Evolutionary conservation across 2,888 invertebrate genomes (phyloP), one percentile per base, ranked within the genome.

Genomic region (Trichacis sp.): DNA sequence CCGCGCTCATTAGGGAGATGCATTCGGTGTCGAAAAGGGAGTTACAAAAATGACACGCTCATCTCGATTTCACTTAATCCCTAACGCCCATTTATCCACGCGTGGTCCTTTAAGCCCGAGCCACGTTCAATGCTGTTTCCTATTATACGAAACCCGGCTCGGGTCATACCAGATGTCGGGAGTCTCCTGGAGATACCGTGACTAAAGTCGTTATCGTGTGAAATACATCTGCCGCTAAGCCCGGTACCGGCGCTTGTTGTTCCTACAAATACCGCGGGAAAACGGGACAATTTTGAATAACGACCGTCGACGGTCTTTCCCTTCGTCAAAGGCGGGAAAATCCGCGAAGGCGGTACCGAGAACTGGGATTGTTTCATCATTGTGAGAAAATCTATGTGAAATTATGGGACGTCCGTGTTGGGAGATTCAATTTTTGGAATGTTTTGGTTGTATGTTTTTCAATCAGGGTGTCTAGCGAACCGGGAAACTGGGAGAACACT

Each of bases 21-120:
- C n/a, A n/a, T n/a, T n/a, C n/a, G n/a, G 33, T 5, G 33, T 36
- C 5, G 40, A 40, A 18, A 19, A 40, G 66, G 50, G 47, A 45
- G 61, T 54, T 66, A 70, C 71, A 76, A 75, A 74, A 76, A 78
- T 78, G 75, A 76, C 72, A 77, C 75, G 76, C 69, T 73, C 71
- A 71, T 79, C 75, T 76, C 77, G 71, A 74, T 76, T 76, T 73
- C 77, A 73, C 71, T 76, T 72, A 73, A 78, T 74, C 69, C 72
- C 54, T 68, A 65, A 68, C 67, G 70, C 60, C 68, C 73, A 76
- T 74, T 72, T 72, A 60, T 68, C 65, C 43, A 63, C 60, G n/a
- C n/a, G n/a, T 65, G 60, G 45, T 51, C 67, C 67, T 47, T 61
- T 51, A 65, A 64, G 50, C 51, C 24, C 46, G 51, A 40, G 49